Evolutionary conservation across 2,113 vertebrate species (phyloP).

Genomic region (Junco hyemalis): DNA sequence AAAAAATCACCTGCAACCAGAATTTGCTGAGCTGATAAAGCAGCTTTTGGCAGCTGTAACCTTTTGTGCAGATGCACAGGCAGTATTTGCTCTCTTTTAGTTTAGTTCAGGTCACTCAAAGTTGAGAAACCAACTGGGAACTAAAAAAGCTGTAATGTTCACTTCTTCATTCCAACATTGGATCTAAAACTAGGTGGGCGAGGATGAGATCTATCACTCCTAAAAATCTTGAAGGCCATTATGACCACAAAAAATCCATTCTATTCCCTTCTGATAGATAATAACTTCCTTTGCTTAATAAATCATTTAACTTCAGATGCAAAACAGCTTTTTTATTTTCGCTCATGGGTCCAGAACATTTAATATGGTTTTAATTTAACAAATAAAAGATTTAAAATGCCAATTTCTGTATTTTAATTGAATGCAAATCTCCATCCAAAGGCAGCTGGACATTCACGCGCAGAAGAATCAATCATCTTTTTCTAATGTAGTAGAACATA

Average conservation of each 20-base stretch:
- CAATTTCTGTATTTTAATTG: not conserved
- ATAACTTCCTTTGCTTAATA: slow-evolving; percentile 23
- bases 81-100: slow-evolving; percentile 11
- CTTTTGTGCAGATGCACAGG: slow-evolving; percentile 34
- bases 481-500: not conserved
- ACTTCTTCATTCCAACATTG: not conserved
- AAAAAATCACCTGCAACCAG: not conserved
- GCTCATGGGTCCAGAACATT: not conserved
- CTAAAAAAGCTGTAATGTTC: not conserved
- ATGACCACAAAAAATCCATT: slow-evolving; percentile 20
- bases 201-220: slow-evolving; percentile 19
- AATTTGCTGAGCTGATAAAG: not conserved
- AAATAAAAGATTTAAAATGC: not conserved
- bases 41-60: slow-evolving; percentile 2
- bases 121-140: slow-evolving; percentile 47
- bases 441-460: not conserved
- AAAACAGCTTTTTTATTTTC: not conserved
- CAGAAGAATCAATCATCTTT: not conserved
- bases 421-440: not conserved
- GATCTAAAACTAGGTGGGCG: slow-evolving; percentile 15
- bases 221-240: not conserved
- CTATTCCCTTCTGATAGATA: slow-evolving; percentile 12
- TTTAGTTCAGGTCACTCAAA: slow-evolving; percentile 42
- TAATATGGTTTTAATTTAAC: not conserved
- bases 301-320: slow-evolving; percentile 9